Evolutionary conservation across 2,113 vertebrate genomes (phyloP).

Genomic region (Trogon surrucura): DNA sequence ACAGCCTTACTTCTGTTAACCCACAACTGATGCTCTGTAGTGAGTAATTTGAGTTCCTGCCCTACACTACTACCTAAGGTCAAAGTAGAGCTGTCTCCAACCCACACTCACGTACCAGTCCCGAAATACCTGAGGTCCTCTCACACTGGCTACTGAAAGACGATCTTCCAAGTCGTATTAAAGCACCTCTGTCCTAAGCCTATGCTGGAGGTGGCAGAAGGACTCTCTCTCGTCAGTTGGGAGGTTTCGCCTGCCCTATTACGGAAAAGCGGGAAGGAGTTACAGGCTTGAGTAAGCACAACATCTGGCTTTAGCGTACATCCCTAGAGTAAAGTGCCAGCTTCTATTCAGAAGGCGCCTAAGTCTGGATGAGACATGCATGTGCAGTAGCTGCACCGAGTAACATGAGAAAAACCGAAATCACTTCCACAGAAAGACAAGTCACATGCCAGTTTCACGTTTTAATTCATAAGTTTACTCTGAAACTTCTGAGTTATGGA

Average conservation of each 20-base stretch:
- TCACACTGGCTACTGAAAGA: neutral
- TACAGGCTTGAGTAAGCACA: neutral
- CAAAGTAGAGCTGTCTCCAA: neutral
- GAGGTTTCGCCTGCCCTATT: neutral
- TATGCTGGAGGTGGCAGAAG: neutral
- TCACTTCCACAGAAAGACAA: conserved; percentile 25
- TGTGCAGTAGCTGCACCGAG: rapidly evolving
- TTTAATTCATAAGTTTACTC: conserved; percentile 15
- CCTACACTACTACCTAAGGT: neutral
- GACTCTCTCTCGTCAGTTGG: neutral
- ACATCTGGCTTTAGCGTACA: neutral
- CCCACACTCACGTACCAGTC: rapidly evolving
- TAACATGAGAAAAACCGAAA: neutral
- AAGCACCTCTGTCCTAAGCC: neutral
- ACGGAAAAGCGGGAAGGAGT: neutral
- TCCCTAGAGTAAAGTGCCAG: neutral
- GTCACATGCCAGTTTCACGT: neutral
- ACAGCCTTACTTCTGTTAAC: neutral
- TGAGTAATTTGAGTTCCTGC: neutral
- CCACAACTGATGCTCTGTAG: neutral
- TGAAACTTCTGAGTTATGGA: neutral
- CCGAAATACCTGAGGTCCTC: neutral
- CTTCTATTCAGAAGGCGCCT: neutral
- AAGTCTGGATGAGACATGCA: neutral
- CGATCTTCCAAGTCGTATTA: neutral